Evolutionary conservation across 2,888 invertebrate genomes (phyloP).

Genomic region (Loripinus fragilis): DNA sequence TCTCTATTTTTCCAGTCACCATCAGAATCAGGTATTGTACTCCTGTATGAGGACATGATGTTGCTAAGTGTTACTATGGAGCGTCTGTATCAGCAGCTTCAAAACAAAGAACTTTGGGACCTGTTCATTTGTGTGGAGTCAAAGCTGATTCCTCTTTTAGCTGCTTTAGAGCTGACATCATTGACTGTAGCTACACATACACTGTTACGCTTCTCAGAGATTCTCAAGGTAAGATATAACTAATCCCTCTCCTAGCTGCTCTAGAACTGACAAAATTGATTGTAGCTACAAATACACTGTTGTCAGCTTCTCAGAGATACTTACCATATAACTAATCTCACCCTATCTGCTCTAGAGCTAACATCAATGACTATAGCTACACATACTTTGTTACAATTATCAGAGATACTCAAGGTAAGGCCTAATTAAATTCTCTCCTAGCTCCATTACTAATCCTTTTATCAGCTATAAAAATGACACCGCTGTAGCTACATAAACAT

Average conservation of each 20-base stretch:
- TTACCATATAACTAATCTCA: constrained; percentile 74
- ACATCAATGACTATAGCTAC: constrained; percentile 69
- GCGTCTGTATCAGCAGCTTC: constrained; percentile 59
- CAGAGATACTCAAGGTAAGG: not conserved
- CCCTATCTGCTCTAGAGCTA: constrained; percentile 77
- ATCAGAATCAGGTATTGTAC: constrained; percentile 28
- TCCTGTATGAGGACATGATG: constrained; percentile 47
- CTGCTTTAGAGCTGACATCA: constrained; percentile 73
- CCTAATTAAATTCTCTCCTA: too few species aligned
- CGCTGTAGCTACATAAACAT: too few species aligned
- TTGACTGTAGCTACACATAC: constrained; percentile 69
- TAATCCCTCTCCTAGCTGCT: constrained; percentile 73
- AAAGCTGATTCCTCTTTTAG: constrained; percentile 72
- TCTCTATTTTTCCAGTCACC: constrained; percentile 29
- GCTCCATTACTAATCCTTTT: too few species aligned
- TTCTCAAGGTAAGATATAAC: constrained; percentile 71
- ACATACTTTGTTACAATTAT: constrained; percentile 53
- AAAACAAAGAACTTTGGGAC: constrained; percentile 65
- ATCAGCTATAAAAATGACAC: too few species aligned
- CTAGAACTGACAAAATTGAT: constrained; percentile 73
- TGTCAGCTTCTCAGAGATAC: constrained; percentile 68
- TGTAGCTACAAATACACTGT: constrained; percentile 68
- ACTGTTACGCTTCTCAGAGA: constrained; percentile 68
- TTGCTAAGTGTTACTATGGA: constrained; percentile 52
- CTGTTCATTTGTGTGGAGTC: constrained; percentile 75